Percentiles rank a stretch among this genome's conserved stretches.
Evolutionary conservation across 2,797 vertebrate species (phyloP).

Genomic region (Meriones psammophilus): DNA sequence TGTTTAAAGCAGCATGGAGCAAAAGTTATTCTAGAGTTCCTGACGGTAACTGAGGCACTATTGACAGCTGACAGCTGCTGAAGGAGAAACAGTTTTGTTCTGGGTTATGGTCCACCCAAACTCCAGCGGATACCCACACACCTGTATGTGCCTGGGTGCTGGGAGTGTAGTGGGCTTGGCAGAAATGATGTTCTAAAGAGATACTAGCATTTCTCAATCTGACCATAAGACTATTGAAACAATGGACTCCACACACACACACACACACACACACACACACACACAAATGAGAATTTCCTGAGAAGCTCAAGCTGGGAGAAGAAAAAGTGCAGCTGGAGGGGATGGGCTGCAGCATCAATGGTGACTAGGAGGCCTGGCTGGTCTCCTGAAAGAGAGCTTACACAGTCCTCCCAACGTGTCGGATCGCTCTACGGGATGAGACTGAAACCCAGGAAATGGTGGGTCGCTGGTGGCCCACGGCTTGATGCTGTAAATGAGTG

Average conservation of each 20-base stretch:
- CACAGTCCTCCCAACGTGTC: neutral
- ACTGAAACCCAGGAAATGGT: neutral
- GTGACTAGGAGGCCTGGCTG: neutral
- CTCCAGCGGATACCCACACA: neutral
- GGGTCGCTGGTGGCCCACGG: too few relatives aligned
- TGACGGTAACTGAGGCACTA: neutral
- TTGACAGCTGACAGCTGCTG: neutral
- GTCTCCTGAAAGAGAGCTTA: neutral
- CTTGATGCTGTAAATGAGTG: too few relatives aligned
- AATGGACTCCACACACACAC: neutral
- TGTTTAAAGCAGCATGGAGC: neutral
- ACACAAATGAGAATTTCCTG: neutral
- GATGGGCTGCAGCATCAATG: neutral
- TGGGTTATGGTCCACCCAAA: neutral
- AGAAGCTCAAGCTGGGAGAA: neutral
- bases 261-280: neutral
- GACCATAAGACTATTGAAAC: neutral
- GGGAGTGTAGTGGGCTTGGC: neutral
- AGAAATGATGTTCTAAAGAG: neutral
- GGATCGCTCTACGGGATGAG: neutral
- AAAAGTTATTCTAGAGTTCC: neutral
- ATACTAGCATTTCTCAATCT: neutral
- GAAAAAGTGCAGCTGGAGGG: neutral
- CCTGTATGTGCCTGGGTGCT: neutral
- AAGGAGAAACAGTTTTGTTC: neutral